phyloP scores from a whole-genome alignment of 2,113 vertebrate genomes.

The Fregata magnificens region DNA sequence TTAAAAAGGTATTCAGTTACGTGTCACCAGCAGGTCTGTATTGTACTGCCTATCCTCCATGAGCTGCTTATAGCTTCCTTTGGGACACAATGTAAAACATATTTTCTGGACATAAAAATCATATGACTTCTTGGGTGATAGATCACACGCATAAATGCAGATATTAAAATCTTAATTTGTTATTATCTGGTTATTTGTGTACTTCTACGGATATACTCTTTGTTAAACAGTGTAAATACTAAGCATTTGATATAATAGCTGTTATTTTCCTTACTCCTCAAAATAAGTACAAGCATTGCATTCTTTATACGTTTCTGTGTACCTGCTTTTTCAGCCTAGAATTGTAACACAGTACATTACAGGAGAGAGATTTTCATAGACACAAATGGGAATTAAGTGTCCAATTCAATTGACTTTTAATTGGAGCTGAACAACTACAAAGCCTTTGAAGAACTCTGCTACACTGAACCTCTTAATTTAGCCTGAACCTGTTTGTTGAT shows the following conservation, averaged over 20 bases:
- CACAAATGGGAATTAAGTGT: constrained; percentile 49
- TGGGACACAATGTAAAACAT: rapidly evolving
- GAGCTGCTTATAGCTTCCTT: not conserved
- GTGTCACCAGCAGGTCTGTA: constrained; percentile 14
- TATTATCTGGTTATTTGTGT: not conserved
- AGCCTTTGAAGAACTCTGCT: constrained; percentile 43
- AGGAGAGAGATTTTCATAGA: constrained; percentile 34
- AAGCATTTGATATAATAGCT: not conserved
- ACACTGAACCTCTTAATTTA: constrained; percentile 18
- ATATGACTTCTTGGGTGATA: rapidly evolving
- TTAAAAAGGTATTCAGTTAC: not conserved
- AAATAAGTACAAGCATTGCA: not conserved
- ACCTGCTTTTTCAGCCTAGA: not conserved
- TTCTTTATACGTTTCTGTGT: not conserved
- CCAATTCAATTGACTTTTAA: constrained; percentile 42
- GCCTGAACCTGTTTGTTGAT: constrained; percentile 13
- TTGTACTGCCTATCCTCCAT: not conserved
- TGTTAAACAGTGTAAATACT: not conserved
- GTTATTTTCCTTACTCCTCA: not conserved
- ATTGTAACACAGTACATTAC: not conserved
- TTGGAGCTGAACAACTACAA: constrained; percentile 11
- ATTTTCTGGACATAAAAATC: not conserved
- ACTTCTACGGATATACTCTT: not conserved
- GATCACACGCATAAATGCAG: not conserved
- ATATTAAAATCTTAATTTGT: not conserved